phyloP scores from a whole-genome alignment of 2,888 invertebrate genomes.

The Hypomecis atomaria region DNA sequence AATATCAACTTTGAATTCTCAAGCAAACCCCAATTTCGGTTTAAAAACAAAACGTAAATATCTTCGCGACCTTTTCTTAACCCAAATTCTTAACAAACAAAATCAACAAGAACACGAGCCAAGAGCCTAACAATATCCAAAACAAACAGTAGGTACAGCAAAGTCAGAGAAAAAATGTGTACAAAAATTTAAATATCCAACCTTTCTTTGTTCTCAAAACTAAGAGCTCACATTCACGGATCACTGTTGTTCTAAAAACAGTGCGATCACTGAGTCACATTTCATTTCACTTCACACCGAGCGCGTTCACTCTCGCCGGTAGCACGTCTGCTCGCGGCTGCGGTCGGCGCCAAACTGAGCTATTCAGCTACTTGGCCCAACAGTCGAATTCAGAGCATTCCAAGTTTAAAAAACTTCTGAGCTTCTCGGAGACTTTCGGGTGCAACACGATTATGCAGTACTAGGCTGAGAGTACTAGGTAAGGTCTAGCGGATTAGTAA shows the following conservation, averaged over 20 bases:
- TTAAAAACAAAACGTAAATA: no score
- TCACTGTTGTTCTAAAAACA: slow-evolving; percentile 35
- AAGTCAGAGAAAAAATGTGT: not conserved
- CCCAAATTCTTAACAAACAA: not conserved
- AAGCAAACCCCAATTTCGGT: no score
- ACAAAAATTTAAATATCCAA: slow-evolving; percentile 29
- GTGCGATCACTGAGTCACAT: slow-evolving; percentile 55
- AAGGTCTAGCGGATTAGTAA: no score
- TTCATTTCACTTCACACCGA: slow-evolving; percentile 59
- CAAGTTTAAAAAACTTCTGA: slow-evolving; percentile 61
- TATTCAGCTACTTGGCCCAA: slow-evolving; percentile 52
- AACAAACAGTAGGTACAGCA: not conserved
- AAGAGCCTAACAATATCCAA: not conserved
- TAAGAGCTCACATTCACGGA: slow-evolving; percentile 28
- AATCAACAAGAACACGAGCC: not conserved
- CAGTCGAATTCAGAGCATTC: slow-evolving; percentile 43
- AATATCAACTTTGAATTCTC: no score
- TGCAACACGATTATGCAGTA: slow-evolving; percentile 53
- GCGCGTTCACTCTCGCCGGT: slow-evolving; percentile 39
- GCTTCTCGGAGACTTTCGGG: slow-evolving; percentile 55
- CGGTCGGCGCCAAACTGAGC: slow-evolving; percentile 62
- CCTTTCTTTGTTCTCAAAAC: slow-evolving; percentile 26
- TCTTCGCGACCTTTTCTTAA: not conserved
- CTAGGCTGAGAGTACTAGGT: no score
- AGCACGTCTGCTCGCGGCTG: slow-evolving; percentile 49